These are phyloP conservation scores for Cryptoleucopteryx plumbea DNA, from an alignment of 2,113 vertebrate species.

Conservation along the genomic window DNA sequence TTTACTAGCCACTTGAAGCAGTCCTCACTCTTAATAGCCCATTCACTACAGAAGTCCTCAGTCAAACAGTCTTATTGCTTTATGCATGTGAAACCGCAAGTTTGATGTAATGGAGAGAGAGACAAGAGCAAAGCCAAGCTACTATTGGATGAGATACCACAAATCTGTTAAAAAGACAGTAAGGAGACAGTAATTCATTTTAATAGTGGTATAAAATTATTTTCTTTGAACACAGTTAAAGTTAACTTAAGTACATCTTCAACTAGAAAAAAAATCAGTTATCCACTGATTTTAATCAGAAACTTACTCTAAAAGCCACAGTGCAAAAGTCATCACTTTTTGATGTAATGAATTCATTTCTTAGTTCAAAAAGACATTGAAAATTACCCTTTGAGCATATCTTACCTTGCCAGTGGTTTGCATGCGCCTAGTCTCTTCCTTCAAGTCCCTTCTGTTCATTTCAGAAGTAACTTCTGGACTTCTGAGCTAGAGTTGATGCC, in stretches of 20 bases:
- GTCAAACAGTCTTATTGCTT: background rate
- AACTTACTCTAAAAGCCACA: background rate
- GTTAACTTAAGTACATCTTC: background rate
- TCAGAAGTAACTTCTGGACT: background rate
- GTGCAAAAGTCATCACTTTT: background rate
- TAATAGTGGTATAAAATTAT: background rate
- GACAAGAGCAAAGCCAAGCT: background rate
- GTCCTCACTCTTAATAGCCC: slow-evolving; percentile 46
- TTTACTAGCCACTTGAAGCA: slow-evolving; percentile 54
- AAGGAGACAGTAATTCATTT: background rate
- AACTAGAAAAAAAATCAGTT: background rate
- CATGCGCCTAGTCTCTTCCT: background rate
- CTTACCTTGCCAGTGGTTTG: background rate
- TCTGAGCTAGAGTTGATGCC: background rate
- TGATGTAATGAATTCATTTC: background rate
- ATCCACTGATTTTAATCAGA: background rate
- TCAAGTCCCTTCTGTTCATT: background rate
- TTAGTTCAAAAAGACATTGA: background rate
- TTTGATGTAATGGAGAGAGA: slow-evolving; percentile 24
- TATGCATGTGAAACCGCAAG: slow-evolving; percentile 18
- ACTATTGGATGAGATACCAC: background rate
- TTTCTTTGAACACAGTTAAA: background rate
- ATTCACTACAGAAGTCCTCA: background rate
- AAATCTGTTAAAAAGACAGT: slow-evolving; percentile 1
- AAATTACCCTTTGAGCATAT: background rate